phyloP scores from a whole-genome alignment of 2,113 vertebrate genomes.

The Albula goreensis region DNA sequence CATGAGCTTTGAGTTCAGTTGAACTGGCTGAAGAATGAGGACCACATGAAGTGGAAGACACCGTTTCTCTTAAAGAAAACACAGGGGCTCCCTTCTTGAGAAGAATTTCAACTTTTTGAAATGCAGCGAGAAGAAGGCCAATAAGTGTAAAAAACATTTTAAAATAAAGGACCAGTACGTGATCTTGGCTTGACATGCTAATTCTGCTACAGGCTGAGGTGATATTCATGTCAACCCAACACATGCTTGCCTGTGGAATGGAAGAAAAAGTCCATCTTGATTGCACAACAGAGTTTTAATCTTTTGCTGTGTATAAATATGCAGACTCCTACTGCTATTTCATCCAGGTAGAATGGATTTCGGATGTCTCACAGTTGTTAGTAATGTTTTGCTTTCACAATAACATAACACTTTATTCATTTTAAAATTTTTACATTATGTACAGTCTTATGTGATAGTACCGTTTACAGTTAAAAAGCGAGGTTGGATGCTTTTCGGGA shows the following conservation, averaged over 20 bases:
- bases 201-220: neutral
- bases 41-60: neutral
- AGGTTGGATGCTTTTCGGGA: neutral
- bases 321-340: neutral
- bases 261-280: neutral
- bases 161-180: neutral
- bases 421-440: conserved; percentile 54
- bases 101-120: neutral
- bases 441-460: conserved; percentile 11
- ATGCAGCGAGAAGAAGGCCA: neutral
- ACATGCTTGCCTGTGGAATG: neutral
- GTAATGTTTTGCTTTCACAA: conserved; percentile 30
- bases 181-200: neutral
- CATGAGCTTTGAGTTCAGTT: neutral
- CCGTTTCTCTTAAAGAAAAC: neutral
- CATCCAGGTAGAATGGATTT: neutral
- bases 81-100: neutral
- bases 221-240: neutral
- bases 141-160: neutral
- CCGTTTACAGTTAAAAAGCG: conserved; percentile 13
- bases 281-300: neutral
- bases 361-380: neutral
- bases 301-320: neutral
- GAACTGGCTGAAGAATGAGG: neutral
- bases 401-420: conserved; percentile 62